Base-by-base conservation (phyloP, 2,888 invertebrate species). In the Hofmannophila pseudospretella region DNA sequence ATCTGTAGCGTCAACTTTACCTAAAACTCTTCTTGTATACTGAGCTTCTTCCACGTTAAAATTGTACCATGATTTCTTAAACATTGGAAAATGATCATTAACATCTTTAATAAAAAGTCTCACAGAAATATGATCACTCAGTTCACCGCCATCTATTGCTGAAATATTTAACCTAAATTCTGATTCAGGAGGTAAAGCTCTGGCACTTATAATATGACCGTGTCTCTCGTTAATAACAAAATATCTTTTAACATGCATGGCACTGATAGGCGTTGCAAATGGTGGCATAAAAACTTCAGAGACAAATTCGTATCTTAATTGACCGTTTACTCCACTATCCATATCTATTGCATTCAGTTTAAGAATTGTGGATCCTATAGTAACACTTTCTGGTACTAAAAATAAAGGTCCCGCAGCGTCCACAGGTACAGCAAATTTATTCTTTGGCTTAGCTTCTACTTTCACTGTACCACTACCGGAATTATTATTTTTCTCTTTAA, bases 11-110 rank as follows among this genome's bases (percentile, higher is more conserved):
- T 92, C 89, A 5, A 96, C 90, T 58, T 89, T 91, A 0, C 96
- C 96, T 26, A 96, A 75, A 2, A 92, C 89, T 45, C 89, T 89
- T 47, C 90, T 87, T 0, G 90, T 88, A 60, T 95, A 95, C 13
- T 89, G 87, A 1, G 95, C 94, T 78, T 96, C 96, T 34, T 92
- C 89, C 0, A 94, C 89, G 55, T 94, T 93, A 49, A 96, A 96
- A 34, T 89, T 92, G 62, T 96, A 96, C 91, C 92, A 94, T 0
- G 94, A 90, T 50, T 94, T 93, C 49, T 92, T 91, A 48, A 96
- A 96, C 45, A 92, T 90, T 0, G 96, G 96, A 3, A 92, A 90
- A 64, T 96, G 95, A 54, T 96, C 93, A 67, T 96, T 96, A 0
- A 96, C 90, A 58, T 95, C 95, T 54, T 90, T 90, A 0, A 96